Evolutionary conservation across 2,888 invertebrate genomes (phyloP), one percentile per base, ranked within the genome.

Genomic region (Gibbula magus): DNA sequence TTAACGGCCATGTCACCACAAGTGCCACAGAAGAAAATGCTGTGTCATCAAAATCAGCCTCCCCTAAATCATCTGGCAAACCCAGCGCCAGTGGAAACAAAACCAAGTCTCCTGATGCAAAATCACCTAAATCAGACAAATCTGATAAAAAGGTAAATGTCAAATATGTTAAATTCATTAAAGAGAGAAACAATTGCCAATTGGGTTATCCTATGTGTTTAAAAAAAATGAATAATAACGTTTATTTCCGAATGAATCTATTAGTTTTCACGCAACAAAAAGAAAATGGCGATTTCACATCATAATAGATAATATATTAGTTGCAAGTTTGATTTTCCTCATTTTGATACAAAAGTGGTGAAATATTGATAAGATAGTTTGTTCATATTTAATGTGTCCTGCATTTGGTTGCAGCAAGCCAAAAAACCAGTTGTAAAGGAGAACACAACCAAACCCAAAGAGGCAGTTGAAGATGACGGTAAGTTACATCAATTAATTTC

Each of bases 1-100:
- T 82, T 73, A 88, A 87, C 86, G 88, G 89, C 0, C 88, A 88
- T 83, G 86, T 85, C 29, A 82, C 87, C 20, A 66, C 81, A 76
- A 76, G 77, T 53, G 79, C 78, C 20, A 32, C 76, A 29, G 79
- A 82, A 29, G 83, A 84, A 52, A 84, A 86, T 25, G 74, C 80
- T 7, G 54, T 79, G 45, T 75, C 70, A 10, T 61, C 77, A 32
- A 75, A 82, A 39, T 79, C 80, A 61, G 29, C 81, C 0, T 85
- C 87, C 4, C 87, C 87, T n/a, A 84, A 84, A 75, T 83, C 84
- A 67, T 22, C 83, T 10, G 74, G 77, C n/a, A 84, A 83, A 75
- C 79, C 67, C 80, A 61, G 16, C 79, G 10, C 77, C 83, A 29
- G 82, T 82, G 22, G 81, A 80, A 76, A 83, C 80, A 35, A 66